phyloP scores from a whole-genome alignment of 2,888 invertebrate genomes.

The Apeira syringaria region DNA sequence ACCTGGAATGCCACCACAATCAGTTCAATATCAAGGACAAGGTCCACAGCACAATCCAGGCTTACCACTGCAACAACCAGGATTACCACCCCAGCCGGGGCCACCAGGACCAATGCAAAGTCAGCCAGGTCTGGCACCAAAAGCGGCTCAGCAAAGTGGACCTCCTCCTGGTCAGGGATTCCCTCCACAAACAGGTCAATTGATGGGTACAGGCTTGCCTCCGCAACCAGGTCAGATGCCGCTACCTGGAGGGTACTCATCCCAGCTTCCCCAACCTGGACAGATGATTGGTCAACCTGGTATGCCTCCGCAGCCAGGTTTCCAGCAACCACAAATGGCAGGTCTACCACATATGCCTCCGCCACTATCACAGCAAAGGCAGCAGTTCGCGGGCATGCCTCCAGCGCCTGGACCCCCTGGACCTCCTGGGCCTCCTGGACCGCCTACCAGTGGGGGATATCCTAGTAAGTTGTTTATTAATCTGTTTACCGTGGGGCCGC shows the following conservation, averaged over 20 bases:
- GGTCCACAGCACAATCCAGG: conserved; percentile 23
- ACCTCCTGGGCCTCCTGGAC: conserved; percentile 46
- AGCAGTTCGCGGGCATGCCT: conserved; percentile 51
- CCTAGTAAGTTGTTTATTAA: not conserved
- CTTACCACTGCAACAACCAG: conserved; percentile 33
- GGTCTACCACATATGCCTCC: conserved; percentile 76
- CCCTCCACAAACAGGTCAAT: conserved; percentile 18
- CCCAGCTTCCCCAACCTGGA: conserved; percentile 35
- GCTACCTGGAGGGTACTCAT: conserved; percentile 26
- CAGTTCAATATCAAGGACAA: conserved; percentile 14
- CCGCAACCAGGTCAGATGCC: conserved; percentile 5
- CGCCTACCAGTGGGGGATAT: conserved; percentile 18
- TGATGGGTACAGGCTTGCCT: conserved; percentile 32
- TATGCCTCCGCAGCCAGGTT: conserved; percentile 39
- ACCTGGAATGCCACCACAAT: conserved; percentile 34
- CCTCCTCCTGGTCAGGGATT: conserved; percentile 44
- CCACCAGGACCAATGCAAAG: conserved; percentile 35
- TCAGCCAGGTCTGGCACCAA: conserved; percentile 35
- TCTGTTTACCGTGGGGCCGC: no score
- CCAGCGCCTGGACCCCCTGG: conserved; percentile 39
- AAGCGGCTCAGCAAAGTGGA: conserved; percentile 39
- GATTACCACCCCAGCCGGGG: conserved; percentile 32
- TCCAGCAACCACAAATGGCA: conserved; percentile 47
- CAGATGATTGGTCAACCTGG: conserved; percentile 29
- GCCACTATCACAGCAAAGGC: conserved; percentile 57